Conservation (phyloP, 2,888 invertebrate genomes). For the Pyrrhia umbra region DNA sequence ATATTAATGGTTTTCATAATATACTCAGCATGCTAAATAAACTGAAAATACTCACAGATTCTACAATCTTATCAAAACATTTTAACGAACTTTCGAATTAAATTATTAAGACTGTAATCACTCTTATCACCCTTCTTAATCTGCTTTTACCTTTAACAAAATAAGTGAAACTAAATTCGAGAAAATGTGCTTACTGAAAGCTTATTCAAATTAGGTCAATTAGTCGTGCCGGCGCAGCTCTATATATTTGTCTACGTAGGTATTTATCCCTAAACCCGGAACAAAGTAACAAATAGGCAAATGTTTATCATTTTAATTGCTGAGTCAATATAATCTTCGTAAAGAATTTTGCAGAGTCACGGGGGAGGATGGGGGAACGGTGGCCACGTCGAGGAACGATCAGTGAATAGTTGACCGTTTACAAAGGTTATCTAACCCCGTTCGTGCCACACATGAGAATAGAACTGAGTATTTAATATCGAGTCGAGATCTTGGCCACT, state of each 20-base stretch:
- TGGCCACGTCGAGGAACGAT: conserved; percentile 18
- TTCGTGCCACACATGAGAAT: conserved; percentile 34
- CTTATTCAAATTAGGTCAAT: conserved; percentile 76
- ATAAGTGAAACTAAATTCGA: conserved; percentile 69
- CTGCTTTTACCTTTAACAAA: conserved; percentile 58
- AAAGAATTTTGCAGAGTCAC: conserved; percentile 58
- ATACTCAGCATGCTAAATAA: background rate
- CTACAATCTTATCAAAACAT: conserved; percentile 35
- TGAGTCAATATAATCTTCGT: conserved; percentile 59
- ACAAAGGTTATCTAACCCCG: conserved; percentile 25
- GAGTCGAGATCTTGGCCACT: conserved; percentile 48
- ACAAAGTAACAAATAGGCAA: conserved; percentile 62
- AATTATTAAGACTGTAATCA: conserved; percentile 49
- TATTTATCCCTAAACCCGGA: conserved; percentile 58
- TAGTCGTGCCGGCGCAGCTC: conserved; percentile 64
- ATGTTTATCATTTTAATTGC: conserved; percentile 66
- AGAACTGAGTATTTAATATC: conserved; percentile 54
- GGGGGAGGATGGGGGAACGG: conserved; percentile 7
- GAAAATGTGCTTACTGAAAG: conserved; percentile 67
- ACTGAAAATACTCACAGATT: conserved; percentile 20
- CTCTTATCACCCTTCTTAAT: conserved; percentile 52
- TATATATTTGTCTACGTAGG: conserved; percentile 59
- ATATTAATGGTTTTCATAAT: background rate
- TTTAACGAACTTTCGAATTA: conserved; percentile 46
- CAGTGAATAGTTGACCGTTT: conserved; percentile 49